Percentiles rank a stretch among this genome's conserved stretches.
Conservation (phyloP, 92 coral and sea anemone species). For the Scolanthus callimorphus region DNA sequence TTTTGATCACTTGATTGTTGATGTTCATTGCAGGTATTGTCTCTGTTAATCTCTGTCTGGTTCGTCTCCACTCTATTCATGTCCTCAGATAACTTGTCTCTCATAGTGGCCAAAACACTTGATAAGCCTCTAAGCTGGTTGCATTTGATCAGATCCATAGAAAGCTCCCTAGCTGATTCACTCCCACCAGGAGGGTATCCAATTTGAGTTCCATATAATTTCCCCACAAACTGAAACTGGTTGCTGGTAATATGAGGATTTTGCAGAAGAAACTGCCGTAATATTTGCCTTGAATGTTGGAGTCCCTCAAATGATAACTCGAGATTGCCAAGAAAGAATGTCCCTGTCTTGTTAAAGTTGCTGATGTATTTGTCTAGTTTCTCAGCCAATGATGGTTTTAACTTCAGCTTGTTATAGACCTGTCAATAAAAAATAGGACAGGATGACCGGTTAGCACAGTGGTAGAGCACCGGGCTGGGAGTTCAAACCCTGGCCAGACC, state of each 20-base stretch:
- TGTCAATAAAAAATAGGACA: constrained; percentile 1
- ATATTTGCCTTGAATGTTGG: constrained; percentile 37
- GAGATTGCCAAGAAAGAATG: constrained; percentile 53
- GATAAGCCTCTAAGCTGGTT: constrained; percentile 45
- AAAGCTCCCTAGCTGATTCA: not conserved
- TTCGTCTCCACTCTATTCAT: not conserved
- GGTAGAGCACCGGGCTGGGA: too few species aligned
- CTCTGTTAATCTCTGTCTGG: not conserved
- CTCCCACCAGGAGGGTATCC: constrained; percentile 21
- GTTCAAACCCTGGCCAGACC: too few species aligned
- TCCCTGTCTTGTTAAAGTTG: constrained; percentile 71
- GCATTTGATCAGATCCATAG: constrained; percentile 23
- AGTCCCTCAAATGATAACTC: constrained; percentile 47
- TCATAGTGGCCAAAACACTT: constrained; percentile 50
- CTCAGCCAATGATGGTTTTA: constrained; percentile 60
- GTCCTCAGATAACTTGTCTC: constrained; percentile 34
- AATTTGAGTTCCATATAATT: constrained; percentile 41
- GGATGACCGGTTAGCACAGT: too few species aligned
- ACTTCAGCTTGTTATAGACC: constrained; percentile 61
- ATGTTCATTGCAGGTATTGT: not conserved
- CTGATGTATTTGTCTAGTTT: constrained; percentile 64
- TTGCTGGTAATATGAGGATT: constrained; percentile 57
- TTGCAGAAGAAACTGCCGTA: constrained; percentile 62
- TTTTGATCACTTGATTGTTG: not conserved
- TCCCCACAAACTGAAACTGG: constrained; percentile 45